These are phyloP conservation scores for Dolichopus griseipennis DNA, from an alignment of 2,888 invertebrate genomes.

Conservation along the genomic window DNA sequence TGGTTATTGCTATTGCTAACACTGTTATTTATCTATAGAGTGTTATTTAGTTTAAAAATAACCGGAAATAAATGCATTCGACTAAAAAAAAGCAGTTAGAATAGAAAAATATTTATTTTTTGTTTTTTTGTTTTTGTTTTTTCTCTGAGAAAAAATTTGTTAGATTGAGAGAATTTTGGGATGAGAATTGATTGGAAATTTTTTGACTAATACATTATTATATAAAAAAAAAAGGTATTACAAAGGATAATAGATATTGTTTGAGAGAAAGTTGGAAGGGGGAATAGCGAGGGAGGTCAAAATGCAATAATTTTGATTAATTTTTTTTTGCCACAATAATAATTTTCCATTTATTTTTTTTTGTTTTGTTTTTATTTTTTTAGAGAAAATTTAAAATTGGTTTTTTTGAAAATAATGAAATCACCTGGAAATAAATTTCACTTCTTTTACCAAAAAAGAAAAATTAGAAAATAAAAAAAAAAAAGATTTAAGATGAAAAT, in stretches of 20 bases:
- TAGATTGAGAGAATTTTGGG: no score
- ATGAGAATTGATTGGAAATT: no score
- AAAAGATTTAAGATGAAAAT: not conserved
- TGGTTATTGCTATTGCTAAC: not conserved
- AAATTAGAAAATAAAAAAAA: no score
- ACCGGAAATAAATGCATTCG: not conserved
- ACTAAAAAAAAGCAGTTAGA: not conserved
- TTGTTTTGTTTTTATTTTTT: not conserved
- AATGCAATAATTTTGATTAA: slow-evolving; percentile 1
- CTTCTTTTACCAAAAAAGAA: not conserved
- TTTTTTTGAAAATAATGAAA: slow-evolving; percentile 1
- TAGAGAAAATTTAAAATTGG: not conserved
- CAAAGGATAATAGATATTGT: no score
- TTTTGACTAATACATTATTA: no score
- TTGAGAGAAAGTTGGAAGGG: not conserved
- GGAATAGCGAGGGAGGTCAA: no score
- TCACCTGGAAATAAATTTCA: slow-evolving; percentile 1
- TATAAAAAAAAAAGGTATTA: no score
- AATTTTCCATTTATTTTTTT: not conserved
- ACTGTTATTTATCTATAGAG: not conserved
- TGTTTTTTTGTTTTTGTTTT: not conserved
- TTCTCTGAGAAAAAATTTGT: no score
- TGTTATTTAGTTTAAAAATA: not conserved
- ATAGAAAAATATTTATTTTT: not conserved
- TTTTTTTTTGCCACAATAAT: not conserved